These are phyloP conservation scores for Sebastiscus albofasciatus DNA, from an alignment of 2,797 vertebrate genomes.

Conservation along the genomic window DNA sequence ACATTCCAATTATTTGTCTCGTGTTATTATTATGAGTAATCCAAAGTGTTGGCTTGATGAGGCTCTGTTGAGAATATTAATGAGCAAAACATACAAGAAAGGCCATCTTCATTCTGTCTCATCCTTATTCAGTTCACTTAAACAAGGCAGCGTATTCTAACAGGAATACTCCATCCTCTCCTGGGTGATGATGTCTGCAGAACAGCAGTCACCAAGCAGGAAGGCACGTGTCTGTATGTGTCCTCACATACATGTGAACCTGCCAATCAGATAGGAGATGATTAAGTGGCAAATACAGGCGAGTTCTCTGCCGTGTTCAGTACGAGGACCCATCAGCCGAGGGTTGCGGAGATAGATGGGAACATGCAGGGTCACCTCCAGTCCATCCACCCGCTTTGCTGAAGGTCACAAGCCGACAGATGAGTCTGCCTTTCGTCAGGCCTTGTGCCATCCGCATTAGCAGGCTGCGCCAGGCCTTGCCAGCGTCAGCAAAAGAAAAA, in stretches of 20 bases:
- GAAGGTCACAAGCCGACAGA: constrained; percentile 54
- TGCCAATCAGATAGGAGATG: constrained; percentile 19
- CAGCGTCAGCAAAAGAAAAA: constrained; percentile 56
- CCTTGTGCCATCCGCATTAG: constrained; percentile 47
- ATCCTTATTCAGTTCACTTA: constrained; percentile 25
- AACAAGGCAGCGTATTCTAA: not conserved
- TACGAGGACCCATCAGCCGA: not conserved
- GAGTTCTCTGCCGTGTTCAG: not conserved
- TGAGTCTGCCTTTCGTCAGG: constrained; percentile 36
- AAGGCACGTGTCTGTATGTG: not conserved
- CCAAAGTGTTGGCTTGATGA: constrained; percentile 38
- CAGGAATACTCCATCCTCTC: not conserved
- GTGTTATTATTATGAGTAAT: constrained; percentile 47
- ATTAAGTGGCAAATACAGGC: constrained; percentile 5
- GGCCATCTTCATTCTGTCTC: constrained; percentile 31
- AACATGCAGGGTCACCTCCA: constrained; percentile 18
- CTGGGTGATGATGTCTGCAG: constrained; percentile 9
- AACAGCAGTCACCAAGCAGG: not conserved
- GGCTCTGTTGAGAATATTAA: constrained; percentile 52
- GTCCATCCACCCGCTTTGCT: constrained; percentile 14
- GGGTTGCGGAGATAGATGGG: constrained; percentile 8
- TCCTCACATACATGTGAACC: not conserved
- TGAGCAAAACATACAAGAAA: constrained; percentile 30
- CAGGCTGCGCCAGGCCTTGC: constrained; percentile 14
- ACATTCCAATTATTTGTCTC: constrained; percentile 52